phyloP scores from a whole-genome alignment of 2,797 vertebrate genomes.

The Phoxinus dragarum region DNA sequence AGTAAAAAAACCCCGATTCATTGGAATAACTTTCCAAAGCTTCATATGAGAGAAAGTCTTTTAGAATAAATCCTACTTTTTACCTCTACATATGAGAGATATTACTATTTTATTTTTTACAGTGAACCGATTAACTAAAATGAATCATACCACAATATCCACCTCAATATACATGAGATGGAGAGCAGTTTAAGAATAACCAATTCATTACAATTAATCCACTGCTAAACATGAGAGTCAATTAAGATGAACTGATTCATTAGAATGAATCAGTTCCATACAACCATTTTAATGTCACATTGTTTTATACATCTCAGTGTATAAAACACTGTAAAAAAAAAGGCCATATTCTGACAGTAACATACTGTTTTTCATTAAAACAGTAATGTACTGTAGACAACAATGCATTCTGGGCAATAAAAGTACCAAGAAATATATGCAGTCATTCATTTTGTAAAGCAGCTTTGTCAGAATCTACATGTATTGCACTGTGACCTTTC shows the following conservation, averaged over 20 bases:
- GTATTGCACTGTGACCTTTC: constrained; percentile 34
- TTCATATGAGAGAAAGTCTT: not conserved
- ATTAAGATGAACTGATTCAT: not conserved
- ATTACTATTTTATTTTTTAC: not conserved
- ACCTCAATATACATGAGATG: not conserved
- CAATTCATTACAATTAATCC: not conserved
- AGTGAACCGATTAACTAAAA: not conserved
- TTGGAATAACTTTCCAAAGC: not conserved
- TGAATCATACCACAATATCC: not conserved
- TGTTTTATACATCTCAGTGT: too few relatives aligned
- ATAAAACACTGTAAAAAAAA: too few relatives aligned
- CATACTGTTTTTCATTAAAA: too few relatives aligned
- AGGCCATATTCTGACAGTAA: too few relatives aligned
- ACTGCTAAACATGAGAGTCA: not conserved
- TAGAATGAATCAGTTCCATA: too few relatives aligned
- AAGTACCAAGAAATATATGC: not conserved
- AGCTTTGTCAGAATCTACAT: constrained; percentile 36
- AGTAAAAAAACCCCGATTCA: not conserved
- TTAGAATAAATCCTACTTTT: not conserved
- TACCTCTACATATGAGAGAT: not conserved
- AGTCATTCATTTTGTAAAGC: constrained; percentile 49
- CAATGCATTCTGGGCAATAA: too few relatives aligned
- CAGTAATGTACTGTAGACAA: too few relatives aligned
- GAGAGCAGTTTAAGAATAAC: not conserved
- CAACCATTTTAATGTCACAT: too few relatives aligned